phyloP scores from a whole-genome alignment of 2,113 vertebrate genomes.

The Sturnira hondurensis region DNA sequence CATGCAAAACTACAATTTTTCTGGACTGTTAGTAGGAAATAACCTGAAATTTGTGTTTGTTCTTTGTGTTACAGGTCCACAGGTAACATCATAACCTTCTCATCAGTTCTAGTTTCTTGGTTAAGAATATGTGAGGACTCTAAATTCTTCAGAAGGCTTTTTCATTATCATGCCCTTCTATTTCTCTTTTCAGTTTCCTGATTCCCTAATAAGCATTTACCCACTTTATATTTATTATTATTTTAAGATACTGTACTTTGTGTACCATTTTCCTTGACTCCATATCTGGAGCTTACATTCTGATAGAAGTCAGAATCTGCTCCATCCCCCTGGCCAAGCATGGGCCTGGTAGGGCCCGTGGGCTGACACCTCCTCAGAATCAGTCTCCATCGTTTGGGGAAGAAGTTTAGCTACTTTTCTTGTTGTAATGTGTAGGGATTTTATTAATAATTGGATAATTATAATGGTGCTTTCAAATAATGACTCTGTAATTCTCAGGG shows the following conservation, averaged over 20 bases:
- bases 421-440: background rate
- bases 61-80: background rate
- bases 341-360: accelerated
- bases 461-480: background rate
- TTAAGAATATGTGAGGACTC: background rate
- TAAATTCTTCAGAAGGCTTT: background rate
- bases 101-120: background rate
- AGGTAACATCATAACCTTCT: background rate
- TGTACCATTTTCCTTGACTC: background rate
- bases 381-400: background rate
- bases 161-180: background rate
- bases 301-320: background rate
- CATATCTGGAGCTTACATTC: background rate
- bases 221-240: background rate
- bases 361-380: background rate
- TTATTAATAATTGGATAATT: background rate
- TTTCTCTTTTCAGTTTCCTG: background rate
- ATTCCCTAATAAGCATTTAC: background rate
- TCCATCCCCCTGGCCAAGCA: accelerated
- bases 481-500: background rate
- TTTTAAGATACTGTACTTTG: background rate
- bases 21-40: background rate
- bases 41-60: background rate
- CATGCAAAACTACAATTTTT: background rate
- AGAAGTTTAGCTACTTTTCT: background rate